These are phyloP conservation scores for Polydrusus cervinus DNA, from an alignment of 2,888 invertebrate genomes.

Conservation along the genomic window DNA sequence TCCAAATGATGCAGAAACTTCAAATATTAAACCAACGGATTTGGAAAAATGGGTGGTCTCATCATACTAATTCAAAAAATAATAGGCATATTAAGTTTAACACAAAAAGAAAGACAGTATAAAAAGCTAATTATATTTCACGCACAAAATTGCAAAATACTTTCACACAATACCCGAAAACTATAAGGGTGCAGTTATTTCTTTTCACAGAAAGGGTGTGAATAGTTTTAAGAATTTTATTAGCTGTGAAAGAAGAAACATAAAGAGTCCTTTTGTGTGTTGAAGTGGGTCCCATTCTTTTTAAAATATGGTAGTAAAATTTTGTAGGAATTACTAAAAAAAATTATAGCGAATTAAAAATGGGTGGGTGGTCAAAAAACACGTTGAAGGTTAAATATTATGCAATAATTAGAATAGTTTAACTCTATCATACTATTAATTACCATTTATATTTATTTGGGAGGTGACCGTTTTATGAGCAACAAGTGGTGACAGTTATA, in stretches of 20 bases:
- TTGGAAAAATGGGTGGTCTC: constrained; percentile 3
- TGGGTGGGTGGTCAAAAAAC: neutral
- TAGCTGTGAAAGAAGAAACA: constrained; percentile 34
- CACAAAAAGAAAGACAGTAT: constrained; percentile 1
- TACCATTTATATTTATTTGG: too few species aligned
- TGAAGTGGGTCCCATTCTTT: neutral
- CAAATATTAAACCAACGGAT: too few species aligned
- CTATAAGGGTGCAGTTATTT: constrained; percentile 42
- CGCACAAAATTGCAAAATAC: constrained; percentile 39
- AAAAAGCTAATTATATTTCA: constrained; percentile 38
- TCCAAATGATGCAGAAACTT: too few species aligned
- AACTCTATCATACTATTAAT: too few species aligned
- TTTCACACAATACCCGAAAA: constrained; percentile 28
- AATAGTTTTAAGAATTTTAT: constrained; percentile 33
- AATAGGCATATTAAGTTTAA: neutral
- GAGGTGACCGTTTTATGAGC: too few species aligned
- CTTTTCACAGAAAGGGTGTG: constrained; percentile 33
- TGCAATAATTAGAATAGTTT: too few species aligned
- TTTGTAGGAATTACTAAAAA: neutral
- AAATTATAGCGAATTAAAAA: neutral
- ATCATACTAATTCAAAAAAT: neutral
- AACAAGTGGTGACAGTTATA: too few species aligned
- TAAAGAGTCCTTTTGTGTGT: neutral
- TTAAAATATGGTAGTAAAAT: neutral
- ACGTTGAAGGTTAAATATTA: too few species aligned